Conservation (phyloP, 2,888 invertebrate genomes). For the Tryphoninae sp. region DNA sequence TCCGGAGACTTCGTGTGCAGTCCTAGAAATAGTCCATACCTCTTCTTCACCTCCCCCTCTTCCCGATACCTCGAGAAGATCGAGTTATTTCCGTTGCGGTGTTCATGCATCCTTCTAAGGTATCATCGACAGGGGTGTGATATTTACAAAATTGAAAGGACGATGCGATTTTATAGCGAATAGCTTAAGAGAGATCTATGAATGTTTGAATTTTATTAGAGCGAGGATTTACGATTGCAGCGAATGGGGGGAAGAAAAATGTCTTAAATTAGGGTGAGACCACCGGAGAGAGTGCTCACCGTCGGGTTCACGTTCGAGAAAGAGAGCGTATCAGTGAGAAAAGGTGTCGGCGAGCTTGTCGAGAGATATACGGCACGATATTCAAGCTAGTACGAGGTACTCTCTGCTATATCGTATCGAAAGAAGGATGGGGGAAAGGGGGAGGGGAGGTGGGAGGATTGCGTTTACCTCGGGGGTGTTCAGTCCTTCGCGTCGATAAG, state of each 20-base stretch:
- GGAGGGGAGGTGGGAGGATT: conserved; percentile 17
- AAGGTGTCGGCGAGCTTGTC: conserved; percentile 63
- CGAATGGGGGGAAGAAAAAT: too few relatives aligned
- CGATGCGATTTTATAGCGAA: too few relatives aligned
- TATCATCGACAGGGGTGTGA: too few relatives aligned
- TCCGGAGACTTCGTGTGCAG: neutral
- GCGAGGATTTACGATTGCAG: too few relatives aligned
- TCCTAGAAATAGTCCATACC: neutral
- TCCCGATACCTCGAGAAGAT: too few relatives aligned
- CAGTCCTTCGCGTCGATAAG: conserved; percentile 55
- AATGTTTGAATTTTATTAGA: neutral
- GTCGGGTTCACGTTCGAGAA: conserved; percentile 8
- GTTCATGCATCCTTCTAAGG: too few relatives aligned
- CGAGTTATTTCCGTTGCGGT: too few relatives aligned
- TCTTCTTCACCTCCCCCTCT: too few relatives aligned
- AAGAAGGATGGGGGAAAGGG: neutral
- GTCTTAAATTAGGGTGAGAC: conserved; percentile 19
- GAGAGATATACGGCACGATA: conserved; percentile 54
- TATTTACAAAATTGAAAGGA: too few relatives aligned
- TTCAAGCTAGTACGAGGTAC: neutral
- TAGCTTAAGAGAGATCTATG: neutral
- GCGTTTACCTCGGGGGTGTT: conserved; percentile 57
- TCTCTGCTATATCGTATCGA: neutral
- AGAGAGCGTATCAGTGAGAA: conserved; percentile 34
- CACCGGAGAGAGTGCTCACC: conserved; percentile 45